Conservation (phyloP, 2,888 invertebrate genomes). For the Daptonema setosum region DNA sequence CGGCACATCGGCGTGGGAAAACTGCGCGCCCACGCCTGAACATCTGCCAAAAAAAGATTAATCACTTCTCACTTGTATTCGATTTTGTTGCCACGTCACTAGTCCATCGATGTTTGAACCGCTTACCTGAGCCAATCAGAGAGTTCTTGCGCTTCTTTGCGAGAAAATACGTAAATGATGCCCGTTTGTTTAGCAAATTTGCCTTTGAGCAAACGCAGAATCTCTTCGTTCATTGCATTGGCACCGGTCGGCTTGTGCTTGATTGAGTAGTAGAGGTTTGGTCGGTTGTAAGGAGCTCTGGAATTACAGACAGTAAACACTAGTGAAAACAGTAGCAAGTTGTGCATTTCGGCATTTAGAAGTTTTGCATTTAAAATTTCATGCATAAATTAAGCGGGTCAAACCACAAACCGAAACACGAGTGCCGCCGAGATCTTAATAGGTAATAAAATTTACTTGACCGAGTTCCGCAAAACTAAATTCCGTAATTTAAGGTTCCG, state of each 20-base stretch:
- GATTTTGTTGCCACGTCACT: no score
- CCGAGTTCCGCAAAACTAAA: no score
- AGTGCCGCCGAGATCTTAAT: conserved; percentile 44
- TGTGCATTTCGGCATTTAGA: no score
- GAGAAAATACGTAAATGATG: conserved; percentile 57
- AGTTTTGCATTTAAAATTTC: no score
- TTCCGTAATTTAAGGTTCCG: no score
- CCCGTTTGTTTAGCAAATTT: conserved; percentile 53
- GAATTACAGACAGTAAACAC: conserved; percentile 42
- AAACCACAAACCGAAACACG: no score
- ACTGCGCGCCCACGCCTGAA: conserved; percentile 44
- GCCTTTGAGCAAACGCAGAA: conserved; percentile 20
- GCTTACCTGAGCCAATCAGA: conserved; percentile 15
- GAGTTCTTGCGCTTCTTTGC: conserved; percentile 22
- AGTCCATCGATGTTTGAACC: no score
- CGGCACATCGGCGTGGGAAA: conserved; percentile 64
- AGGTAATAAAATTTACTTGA: no score
- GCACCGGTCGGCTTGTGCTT: not conserved
- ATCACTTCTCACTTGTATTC: no score
- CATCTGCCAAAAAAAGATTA: conserved; percentile 11
- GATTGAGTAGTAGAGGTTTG: conserved; percentile 63
- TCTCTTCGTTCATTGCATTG: conserved; percentile 5
- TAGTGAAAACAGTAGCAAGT: not conserved
- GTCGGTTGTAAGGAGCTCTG: conserved; percentile 62
- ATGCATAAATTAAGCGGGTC: no score